Conservation (phyloP, 2,888 invertebrate species). For the Agonopterix heracliana region DNA sequence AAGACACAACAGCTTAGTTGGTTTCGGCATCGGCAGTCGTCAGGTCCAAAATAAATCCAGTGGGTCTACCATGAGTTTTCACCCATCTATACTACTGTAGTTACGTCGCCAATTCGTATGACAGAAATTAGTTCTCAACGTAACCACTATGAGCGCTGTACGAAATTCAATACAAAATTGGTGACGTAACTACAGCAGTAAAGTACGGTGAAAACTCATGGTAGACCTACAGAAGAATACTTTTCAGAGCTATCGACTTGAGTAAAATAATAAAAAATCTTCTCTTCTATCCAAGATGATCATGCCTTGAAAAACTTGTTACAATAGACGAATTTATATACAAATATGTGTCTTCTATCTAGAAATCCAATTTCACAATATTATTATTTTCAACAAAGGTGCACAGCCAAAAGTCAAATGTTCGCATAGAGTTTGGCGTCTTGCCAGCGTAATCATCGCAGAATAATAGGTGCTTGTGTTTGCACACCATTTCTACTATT, state of each 20-base stretch:
- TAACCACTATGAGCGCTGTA: too few relatives aligned
- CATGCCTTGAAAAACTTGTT: background rate
- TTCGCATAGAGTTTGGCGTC: constrained; percentile 33
- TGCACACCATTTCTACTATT: constrained; percentile 41
- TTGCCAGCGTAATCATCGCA: constrained; percentile 46
- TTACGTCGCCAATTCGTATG: too few relatives aligned
- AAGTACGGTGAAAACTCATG: too few relatives aligned
- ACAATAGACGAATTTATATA: background rate
- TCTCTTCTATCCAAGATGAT: background rate
- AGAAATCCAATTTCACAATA: constrained; percentile 1
- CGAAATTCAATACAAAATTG: too few relatives aligned
- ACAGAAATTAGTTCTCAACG: too few relatives aligned
- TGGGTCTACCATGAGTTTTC: too few relatives aligned
- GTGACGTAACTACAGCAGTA: too few relatives aligned
- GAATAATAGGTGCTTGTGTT: constrained; percentile 47
- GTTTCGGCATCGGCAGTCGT: too few relatives aligned
- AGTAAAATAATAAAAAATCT: background rate
- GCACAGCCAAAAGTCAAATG: constrained; percentile 23
- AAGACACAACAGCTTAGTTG: too few relatives aligned
- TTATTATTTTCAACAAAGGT: constrained; percentile 15
- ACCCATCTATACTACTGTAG: too few relatives aligned
- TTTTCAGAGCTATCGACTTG: background rate
- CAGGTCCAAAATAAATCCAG: too few relatives aligned
- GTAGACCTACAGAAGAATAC: too few relatives aligned
- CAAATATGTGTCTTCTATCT: background rate